Base-by-base conservation (phyloP, 2,797 vertebrate species). In the Peromyscus eremicus region DNA sequence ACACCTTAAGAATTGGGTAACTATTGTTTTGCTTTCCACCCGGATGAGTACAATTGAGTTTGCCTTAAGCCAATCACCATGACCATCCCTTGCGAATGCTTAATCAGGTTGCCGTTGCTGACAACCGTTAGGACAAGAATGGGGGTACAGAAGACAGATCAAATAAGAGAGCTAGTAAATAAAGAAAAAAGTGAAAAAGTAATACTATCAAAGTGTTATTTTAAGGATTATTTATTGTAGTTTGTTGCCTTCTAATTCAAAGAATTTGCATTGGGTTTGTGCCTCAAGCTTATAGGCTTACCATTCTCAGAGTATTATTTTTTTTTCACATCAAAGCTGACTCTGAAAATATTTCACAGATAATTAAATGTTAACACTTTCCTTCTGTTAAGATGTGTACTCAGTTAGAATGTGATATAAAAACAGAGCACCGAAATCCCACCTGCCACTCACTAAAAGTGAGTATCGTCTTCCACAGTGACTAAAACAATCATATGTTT, bases 361-460 rank as follows among this genome's bases (percentile, higher is more conserved):
- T 85, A 97, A 95, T 97, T 96, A 97, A 97, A 97, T 82, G 96
- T 71, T 97, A 98, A 97, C 83, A 97, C 83, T 87, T 97, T 97
- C 87, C 97, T 97, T 97, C 91, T 96, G 91, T 93, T 76, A 82
- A 62, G 21, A 71, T 29, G 84, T 87, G 84, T 57, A 86, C 79
- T 93, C 77, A 75, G 94, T 92, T 95, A 96, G 96, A 95, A 95
- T 91, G 75, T 62, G 32, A 92, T 92, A 95, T 77, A 94, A 94
- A 94, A 95, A 68, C 5, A 2, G 91, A 89, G 23, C 57, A 85
- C 11, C 27, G 3, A 64, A 82, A 89, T 91, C 12, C 8, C 86
- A 87, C 80, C 77, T 95, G 96, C 60, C 86, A 73, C 34, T 97
- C 91, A 90, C 27, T 85, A 49, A 77, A 95, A 96, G 86, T 81